Base-by-base conservation (phyloP, 2,113 vertebrate genomes). In the Tragulus kanchil region DNA sequence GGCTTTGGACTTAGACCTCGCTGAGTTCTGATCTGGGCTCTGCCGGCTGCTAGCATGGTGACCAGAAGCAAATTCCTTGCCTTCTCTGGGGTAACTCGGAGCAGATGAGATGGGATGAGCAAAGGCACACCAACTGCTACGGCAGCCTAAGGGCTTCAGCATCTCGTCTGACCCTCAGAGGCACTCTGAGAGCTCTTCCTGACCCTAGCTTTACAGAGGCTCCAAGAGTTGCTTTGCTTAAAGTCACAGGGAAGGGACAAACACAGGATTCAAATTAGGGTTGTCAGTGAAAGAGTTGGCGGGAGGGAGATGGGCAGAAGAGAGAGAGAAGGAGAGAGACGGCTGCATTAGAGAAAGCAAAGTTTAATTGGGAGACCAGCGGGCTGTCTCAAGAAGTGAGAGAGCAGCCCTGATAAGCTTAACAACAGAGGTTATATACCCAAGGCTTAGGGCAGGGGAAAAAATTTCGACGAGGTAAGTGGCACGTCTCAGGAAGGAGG, bases 61-160 rank as follows among this genome's bases (percentile, higher is more conserved):
- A 83, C 89, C 93, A 85, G 71, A 19, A 84, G 16, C 64, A 54
- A 77, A 89, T 71, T 9, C 89, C 96, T 94, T 93, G 61, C 90
- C 15, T 59, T 77, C 71, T 97, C 84, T 26, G 56, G 61, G n/a
- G 15, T 69, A 25, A 65, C 19, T 45, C 84, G 36, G 19, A 56
- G 52, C 42, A 23, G 50, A 79, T 52, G 13, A 84, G 28, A 15
- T 3, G 1, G 64, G 50, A 48, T 42, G 28, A 48, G 31, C 16
- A 61, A 19, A 79, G 31, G 52, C 52, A n/a, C 52, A 36, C 28
- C 52, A 79, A 52, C 52, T 56, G 77, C 6, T 36, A 15, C 50
- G 15, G 42, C 8, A 36, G 45, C 62, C 15, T 6, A 1, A 11
- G 3, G 16, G 36, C 59, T 69, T 67, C 17, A 7, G 11, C 61